Evolutionary conservation across 2,888 invertebrate genomes (phyloP).

Genomic region (Thyatira batis): DNA sequence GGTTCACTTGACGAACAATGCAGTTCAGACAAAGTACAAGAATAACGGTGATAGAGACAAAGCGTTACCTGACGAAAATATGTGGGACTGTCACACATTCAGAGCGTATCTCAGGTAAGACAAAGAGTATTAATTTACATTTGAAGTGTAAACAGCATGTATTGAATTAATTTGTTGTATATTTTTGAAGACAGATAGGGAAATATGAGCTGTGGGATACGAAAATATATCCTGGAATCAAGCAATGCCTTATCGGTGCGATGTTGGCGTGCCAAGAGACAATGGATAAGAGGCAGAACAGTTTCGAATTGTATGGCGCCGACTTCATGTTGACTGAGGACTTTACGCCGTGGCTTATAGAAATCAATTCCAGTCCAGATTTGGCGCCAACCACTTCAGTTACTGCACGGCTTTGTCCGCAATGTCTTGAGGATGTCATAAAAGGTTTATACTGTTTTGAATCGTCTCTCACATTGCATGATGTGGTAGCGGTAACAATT

Average conservation of each 20-base stretch:
- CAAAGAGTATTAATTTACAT: conserved; percentile 8
- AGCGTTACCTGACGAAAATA: conserved; percentile 93
- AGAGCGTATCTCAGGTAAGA: conserved; percentile 85
- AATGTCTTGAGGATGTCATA: conserved; percentile 93
- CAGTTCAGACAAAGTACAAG: conserved; percentile 94
- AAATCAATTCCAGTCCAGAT: conserved; percentile 97
- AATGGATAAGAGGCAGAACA: conserved; percentile 90
- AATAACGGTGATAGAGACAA: conserved; percentile 87
- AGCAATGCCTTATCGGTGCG: conserved; percentile 88
- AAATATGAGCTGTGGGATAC: conserved; percentile 91
- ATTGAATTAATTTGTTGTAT: conserved; percentile 20
- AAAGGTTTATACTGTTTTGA: conserved; percentile 83
- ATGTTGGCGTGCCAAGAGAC: conserved; percentile 93
- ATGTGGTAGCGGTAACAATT: background rate
- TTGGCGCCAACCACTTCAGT: conserved; percentile 95
- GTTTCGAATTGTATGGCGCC: conserved; percentile 96
- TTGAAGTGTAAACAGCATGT: conserved; percentile 13
- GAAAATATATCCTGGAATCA: conserved; percentile 94
- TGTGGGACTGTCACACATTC: conserved; percentile 96
- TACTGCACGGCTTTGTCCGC: conserved; percentile 92
- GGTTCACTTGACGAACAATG: conserved; percentile 96
- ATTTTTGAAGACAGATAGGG: conserved; percentile 85
- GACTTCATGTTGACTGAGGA: conserved; percentile 97
- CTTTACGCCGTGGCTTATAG: conserved; percentile 95
- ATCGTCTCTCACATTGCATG: background rate